Percentiles rank a stretch among this genome's conserved stretches.
phyloP scores from a whole-genome alignment of 1,140 invertebrate genomes.

The Lycorma delicatula region DNA sequence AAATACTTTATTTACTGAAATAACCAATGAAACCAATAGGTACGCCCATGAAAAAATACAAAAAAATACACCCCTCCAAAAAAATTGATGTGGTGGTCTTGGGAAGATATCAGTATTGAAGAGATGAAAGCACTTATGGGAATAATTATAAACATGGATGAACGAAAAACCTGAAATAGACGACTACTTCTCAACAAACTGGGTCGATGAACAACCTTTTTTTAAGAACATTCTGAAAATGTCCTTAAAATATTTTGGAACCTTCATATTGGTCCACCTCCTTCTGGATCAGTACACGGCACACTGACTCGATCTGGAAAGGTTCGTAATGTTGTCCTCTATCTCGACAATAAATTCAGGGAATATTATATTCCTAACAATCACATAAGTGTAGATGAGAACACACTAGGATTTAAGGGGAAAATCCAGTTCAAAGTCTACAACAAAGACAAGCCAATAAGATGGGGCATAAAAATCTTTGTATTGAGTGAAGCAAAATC shows the following conservation, averaged over 20 bases:
- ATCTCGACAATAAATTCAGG: conserved; percentile 7
- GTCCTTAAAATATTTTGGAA: conserved; percentile 12
- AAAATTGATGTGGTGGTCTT: conserved; percentile 8
- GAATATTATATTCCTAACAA: conserved; percentile 10
- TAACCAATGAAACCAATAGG: conserved; percentile 1
- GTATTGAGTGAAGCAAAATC: neutral
- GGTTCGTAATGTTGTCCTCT: neutral
- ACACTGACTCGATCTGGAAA: conserved; percentile 1
- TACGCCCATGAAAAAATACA: conserved; percentile 7
- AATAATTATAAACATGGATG: conserved; percentile 2
- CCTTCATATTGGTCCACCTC: neutral
- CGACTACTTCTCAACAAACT: conserved; percentile 10
- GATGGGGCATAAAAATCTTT: conserved; percentile 10
- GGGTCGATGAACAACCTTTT: conserved; percentile 13
- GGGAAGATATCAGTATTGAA: neutral
- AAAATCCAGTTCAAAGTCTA: conserved; percentile 9
- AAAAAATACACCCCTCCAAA: neutral
- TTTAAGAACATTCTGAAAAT: conserved; percentile 7
- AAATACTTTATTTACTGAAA: neutral
- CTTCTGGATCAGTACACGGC: neutral
- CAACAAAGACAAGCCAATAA: conserved; percentile 13
- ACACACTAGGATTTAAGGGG: conserved; percentile 7
- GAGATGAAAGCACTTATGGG: conserved; percentile 8
- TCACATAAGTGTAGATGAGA: conserved; percentile 8
- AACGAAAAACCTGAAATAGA: conserved; percentile 1